These are phyloP conservation scores for Paedocypris sp. DNA, from an alignment of 2,113 vertebrate species.

Conservation along the genomic window DNA sequence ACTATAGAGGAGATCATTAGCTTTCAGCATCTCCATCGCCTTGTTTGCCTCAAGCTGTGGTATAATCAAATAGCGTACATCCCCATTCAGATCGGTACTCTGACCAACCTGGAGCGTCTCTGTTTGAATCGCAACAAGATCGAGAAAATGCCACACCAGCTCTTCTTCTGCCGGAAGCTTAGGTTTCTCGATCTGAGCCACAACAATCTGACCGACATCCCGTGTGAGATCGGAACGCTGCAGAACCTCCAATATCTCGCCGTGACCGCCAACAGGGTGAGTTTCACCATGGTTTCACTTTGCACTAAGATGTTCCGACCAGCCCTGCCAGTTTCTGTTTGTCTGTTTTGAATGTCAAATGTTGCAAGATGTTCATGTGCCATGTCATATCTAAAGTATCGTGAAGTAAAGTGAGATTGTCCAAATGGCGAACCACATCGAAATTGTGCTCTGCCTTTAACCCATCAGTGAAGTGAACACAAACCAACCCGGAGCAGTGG, in stretches of 20 bases:
- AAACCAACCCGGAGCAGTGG: too few relatives aligned
- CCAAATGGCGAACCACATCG: too few relatives aligned
- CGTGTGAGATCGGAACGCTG: constrained; percentile 78
- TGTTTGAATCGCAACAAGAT: constrained; percentile 98
- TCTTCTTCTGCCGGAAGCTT: constrained; percentile 92
- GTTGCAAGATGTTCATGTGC: too few relatives aligned
- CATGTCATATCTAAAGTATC: too few relatives aligned
- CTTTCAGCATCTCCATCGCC: constrained; percentile 94
- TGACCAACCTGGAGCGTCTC: constrained; percentile 87
- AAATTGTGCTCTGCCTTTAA: too few relatives aligned
- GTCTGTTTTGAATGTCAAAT: too few relatives aligned
- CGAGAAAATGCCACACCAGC: constrained; percentile 88
- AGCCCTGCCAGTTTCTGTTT: too few relatives aligned
- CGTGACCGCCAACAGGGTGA: constrained; percentile 91
- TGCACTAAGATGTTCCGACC: too few relatives aligned
- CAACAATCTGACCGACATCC: constrained; percentile 86
- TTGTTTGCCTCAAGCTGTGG: constrained; percentile 97
- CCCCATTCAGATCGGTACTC: constrained; percentile 92
- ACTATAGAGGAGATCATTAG: constrained; percentile 99
- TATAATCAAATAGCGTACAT: constrained; percentile 99
- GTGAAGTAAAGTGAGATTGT: too few relatives aligned
- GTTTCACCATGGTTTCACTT: too few relatives aligned
- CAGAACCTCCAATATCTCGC: constrained; percentile 93
- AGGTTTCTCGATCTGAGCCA: constrained; percentile 94
- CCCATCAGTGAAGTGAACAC: too few relatives aligned